Base-by-base conservation (phyloP, 2,888 invertebrate species). In the Saturnia pavonia region DNA sequence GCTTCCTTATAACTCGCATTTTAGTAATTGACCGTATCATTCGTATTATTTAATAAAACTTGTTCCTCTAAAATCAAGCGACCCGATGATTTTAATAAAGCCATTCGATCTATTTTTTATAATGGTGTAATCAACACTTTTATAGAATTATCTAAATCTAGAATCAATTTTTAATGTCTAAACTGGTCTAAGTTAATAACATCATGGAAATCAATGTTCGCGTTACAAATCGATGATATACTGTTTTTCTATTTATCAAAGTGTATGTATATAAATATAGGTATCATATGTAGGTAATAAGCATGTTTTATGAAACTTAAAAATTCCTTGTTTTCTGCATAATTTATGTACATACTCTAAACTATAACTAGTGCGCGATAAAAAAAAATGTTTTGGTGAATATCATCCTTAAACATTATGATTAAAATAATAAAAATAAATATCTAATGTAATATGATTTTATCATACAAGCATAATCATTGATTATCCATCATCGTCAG, bases 1-100 rank as follows among this genome's bases (percentile, higher is more conserved):
- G 82, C 83, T 85, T 85, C 81, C 84, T 81, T 87, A 85, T 86
- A 83, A 73, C 79, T 74, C 74, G 73, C 73, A 75, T 75, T 71
- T 84, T 86, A 83, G 78, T 86, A 85, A 86, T 87, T 84, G 82
- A 77, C 76, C 74, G 75, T 77, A 80, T 74, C 73, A 67, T 67
- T 67, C 27, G 25, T 42, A 57, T 66, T 54, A 12, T 25, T 67
- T 25, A 40, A 42, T 42, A 69, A 65, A 65, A 69, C 48, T 34
- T 71, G 48, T 70, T 70, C 14, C 51, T 68, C 40, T 69, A 72
- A 67, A 67, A 42, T 34, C 48, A 65, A n/a, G 45, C 1, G 8
- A 48, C 22, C 4, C 12, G 14, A 12, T 14, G 12, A 65, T 19
- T 65, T 65, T 65, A 65, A 40, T 65, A 40, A 40, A 48, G 51